Evolutionary conservation across 2,797 vertebrate genomes (phyloP), one percentile per base, ranked within the genome.

Genomic region (Megaceryle alcyon): DNA sequence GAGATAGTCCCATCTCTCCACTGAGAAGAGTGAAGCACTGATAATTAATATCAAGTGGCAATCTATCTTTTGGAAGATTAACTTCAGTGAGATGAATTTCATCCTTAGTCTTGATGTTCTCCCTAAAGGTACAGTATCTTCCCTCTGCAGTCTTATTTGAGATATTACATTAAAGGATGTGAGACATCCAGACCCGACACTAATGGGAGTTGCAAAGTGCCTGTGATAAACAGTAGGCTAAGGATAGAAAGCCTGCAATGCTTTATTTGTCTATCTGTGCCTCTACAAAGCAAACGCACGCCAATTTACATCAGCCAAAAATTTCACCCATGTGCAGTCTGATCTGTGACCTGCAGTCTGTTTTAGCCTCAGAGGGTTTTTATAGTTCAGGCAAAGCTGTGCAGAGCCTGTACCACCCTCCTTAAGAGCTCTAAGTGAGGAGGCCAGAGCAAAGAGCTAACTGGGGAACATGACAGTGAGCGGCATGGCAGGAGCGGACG

Each of bases 21-120:
- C 1, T 2, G 41, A 57, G 70, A 48, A 72, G 9, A n/a, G 28
- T 28, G 44, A 90, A 88, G 44, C 31, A 77, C 1, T 2, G 70
- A 61, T 70, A 23, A 92, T 79, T 71, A 90, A 39, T 59, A 90
- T 46, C 69, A 94, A 68, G 49, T 31, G 22, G 76, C 16, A 71
- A 78, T 71, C 37, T 78, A 51, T 81, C 59, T 79, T 92, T 83
- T 37, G 84, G 73, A 95, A 87, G 69, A 95, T 88, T 86, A 83
- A 76, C 54, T 88, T 84, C 69, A 86, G 44, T 72, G 39, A 90
- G 73, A 76, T 63, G 1, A 88, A 86, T 90, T 56, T 65, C 18
- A 76, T 46, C 37, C 39, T 76, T 35, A 39, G 37, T 41, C 59
- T 69, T 44, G 51, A 81, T 79, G 46, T 44, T 86, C 51, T 95